Percentiles rank a stretch among this genome's conserved stretches.
These are phyloP conservation scores for Polyommatus iphigenia DNA, from an alignment of 2,888 invertebrate genomes.

Conservation along the genomic window DNA sequence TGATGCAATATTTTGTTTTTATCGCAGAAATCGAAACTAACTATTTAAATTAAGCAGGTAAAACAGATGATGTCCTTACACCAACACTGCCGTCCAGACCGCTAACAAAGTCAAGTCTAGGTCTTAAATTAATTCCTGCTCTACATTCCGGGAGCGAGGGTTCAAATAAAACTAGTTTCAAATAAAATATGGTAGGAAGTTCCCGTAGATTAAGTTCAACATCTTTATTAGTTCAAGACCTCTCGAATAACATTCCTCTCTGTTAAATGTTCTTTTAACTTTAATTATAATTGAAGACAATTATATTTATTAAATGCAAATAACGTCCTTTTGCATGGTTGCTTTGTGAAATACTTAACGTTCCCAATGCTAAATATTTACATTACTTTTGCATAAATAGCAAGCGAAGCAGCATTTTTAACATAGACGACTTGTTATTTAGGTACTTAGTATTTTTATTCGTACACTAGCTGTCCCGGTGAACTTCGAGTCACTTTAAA, in stretches of 20 bases:
- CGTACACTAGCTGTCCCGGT: no score
- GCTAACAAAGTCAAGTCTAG: slow-evolving; percentile 32
- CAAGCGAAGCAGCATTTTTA: background rate
- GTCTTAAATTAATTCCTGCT: slow-evolving; percentile 34
- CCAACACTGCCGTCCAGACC: slow-evolving; percentile 32
- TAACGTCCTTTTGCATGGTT: background rate
- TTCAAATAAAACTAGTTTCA: slow-evolving; percentile 32
- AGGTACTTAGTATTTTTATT: background rate
- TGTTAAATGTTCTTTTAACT: slow-evolving; percentile 25
- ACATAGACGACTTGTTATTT: background rate
- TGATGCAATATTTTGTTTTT: no score
- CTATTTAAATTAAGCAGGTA: background rate
- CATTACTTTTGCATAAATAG: background rate
- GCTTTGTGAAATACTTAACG: background rate
- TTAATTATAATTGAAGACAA: slow-evolving; percentile 25
- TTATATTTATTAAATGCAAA: slow-evolving; percentile 12
- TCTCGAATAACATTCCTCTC: slow-evolving; percentile 23
- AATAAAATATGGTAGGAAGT: slow-evolving; percentile 31
- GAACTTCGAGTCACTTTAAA: no score
- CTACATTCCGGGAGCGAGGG: slow-evolving; percentile 28
- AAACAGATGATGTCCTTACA: slow-evolving; percentile 12
- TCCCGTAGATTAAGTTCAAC: slow-evolving; percentile 27
- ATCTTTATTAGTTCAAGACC: slow-evolving; percentile 29
- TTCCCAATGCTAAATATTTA: background rate
- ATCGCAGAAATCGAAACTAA: no score